phyloP scores from a whole-genome alignment of 2,113 vertebrate species.

The Hiodon tergisus region DNA sequence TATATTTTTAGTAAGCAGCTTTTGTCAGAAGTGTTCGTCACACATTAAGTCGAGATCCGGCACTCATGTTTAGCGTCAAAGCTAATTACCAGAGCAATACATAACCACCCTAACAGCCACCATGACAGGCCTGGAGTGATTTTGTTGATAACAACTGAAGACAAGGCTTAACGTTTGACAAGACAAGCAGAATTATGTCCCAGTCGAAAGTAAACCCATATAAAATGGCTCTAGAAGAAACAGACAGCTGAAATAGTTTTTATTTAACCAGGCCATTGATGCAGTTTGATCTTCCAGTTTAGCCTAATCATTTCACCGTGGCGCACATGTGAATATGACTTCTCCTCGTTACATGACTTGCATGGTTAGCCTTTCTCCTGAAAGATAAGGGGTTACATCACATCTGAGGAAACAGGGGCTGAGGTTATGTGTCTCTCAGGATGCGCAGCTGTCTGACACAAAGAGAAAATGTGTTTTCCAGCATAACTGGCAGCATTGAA shows the following conservation, averaged over 20 bases:
- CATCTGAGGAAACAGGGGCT: not conserved
- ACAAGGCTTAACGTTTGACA: constrained; percentile 38
- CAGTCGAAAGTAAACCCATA: not conserved
- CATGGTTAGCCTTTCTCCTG: not conserved
- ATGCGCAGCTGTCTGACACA: not conserved
- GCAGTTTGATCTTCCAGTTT: not conserved
- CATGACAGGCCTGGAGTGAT: constrained; percentile 41
- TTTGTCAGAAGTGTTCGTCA: constrained; percentile 44
- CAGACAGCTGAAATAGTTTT: not conserved
- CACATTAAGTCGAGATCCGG: constrained; percentile 52
- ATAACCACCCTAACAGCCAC: constrained; percentile 42
- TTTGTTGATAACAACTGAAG: constrained; percentile 41
- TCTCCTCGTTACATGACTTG: not conserved
- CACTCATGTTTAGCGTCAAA: constrained; percentile 50
- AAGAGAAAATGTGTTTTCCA: not conserved
- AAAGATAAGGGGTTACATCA: constrained; percentile 1
- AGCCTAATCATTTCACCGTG: not conserved
- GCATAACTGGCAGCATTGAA: too few species aligned
- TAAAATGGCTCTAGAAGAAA: not conserved
- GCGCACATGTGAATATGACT: not conserved
- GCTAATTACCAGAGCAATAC: constrained; percentile 53
- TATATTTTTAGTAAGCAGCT: constrained; percentile 32
- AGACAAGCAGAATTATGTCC: not conserved
- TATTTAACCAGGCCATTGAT: not conserved
- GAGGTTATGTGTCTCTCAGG: not conserved